Conservation (phyloP, 2,888 invertebrate species). For the Pomacea canaliculata region DNA sequence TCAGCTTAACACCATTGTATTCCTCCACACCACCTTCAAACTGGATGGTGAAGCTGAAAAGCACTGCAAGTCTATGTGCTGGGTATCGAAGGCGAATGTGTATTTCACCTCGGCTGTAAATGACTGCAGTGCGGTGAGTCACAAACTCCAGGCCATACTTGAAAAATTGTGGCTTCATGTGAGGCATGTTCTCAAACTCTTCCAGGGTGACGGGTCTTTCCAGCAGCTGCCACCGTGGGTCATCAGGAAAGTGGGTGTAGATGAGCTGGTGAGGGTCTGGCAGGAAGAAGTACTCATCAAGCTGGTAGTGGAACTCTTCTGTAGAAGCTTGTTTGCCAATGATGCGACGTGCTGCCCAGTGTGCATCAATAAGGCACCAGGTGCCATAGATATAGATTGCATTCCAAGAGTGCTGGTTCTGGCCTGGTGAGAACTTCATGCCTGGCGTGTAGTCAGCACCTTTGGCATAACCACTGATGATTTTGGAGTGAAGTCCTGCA, state of each 20-base stretch:
- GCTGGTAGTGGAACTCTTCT: slow-evolving; percentile 68
- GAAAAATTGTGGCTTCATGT: slow-evolving; percentile 70
- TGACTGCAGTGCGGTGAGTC: slow-evolving; percentile 68
- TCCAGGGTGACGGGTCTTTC: slow-evolving; percentile 61
- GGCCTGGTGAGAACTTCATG: slow-evolving; percentile 67
- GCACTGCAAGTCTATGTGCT: slow-evolving; percentile 63
- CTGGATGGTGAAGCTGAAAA: slow-evolving; percentile 69
- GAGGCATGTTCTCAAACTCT: slow-evolving; percentile 70
- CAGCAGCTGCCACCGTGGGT: slow-evolving; percentile 68
- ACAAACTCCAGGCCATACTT: slow-evolving; percentile 69
- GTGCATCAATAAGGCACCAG: slow-evolving; percentile 69
- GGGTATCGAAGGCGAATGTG: slow-evolving; percentile 66
- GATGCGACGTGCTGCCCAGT: slow-evolving; percentile 69
- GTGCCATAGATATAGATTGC: slow-evolving; percentile 69
- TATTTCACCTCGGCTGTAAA: slow-evolving; percentile 63
- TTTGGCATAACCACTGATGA: slow-evolving; percentile 69
- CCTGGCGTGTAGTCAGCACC: slow-evolving; percentile 70
- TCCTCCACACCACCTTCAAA: slow-evolving; percentile 66
- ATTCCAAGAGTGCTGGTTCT: slow-evolving; percentile 70
- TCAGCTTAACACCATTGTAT: slow-evolving; percentile 62
- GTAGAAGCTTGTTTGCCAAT: slow-evolving; percentile 67
- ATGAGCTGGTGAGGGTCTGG: slow-evolving; percentile 69
- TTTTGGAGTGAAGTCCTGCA: slow-evolving; percentile 69
- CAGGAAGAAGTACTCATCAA: slow-evolving; percentile 68
- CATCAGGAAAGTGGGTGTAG: slow-evolving; percentile 70